Conservation (phyloP, 1,140 invertebrate species). For the Grapholita molesta region DNA sequence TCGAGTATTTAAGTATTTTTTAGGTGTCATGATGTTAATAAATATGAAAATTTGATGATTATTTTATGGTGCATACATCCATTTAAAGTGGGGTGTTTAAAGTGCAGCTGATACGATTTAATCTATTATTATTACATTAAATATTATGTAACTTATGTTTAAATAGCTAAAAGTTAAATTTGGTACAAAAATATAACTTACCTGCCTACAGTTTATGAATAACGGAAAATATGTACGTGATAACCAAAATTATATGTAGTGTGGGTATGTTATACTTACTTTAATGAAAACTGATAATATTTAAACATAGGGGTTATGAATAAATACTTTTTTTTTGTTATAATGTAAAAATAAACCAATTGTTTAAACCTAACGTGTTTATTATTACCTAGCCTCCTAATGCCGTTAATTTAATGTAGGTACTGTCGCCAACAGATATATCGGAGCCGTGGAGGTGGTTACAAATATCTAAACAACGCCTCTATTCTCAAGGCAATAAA, state of each 20-base stretch:
- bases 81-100: neutral
- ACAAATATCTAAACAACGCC: no score
- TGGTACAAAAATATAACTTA: constrained; percentile 16
- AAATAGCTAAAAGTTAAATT: constrained; percentile 7
- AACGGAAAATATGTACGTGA: neutral
- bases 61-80: neutral
- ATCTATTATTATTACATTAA: neutral
- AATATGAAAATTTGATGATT: neutral
- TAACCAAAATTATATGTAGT: neutral
- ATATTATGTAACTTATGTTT: constrained; percentile 7
- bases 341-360: constrained; percentile 62
- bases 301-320: constrained; percentile 45
- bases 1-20: neutral
- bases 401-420: neutral
- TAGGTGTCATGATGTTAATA: neutral
- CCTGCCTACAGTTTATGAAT: neutral
- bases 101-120: neutral
- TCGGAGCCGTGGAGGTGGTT: no score
- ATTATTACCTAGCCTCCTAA: neutral
- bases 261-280: neutral
- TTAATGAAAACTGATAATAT: constrained; percentile 23
- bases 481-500: no score
- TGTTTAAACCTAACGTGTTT: constrained; percentile 44
- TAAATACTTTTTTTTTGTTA: constrained; percentile 26
- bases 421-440: no score